Evolutionary conservation across 2,113 vertebrate species (phyloP).

Genomic region (Tupaia tana): DNA sequence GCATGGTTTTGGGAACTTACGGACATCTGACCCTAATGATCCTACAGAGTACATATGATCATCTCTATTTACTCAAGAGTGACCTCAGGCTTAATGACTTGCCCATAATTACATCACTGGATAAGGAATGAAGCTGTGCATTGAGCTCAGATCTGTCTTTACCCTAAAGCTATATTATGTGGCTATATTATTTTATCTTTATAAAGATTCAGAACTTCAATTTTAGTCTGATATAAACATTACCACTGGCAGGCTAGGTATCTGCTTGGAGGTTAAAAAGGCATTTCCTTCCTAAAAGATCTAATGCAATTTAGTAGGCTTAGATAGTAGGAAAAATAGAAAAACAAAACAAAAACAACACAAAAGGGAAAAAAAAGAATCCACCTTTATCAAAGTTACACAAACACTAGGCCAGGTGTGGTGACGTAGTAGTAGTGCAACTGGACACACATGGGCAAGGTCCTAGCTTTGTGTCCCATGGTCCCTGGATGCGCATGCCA

Average conservation of each 20-base stretch:
- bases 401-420: neutral
- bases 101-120: neutral
- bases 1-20: neutral
- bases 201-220: neutral
- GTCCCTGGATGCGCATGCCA: no score
- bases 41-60: neutral
- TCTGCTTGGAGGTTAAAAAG: neutral
- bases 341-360: neutral
- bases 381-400: neutral
- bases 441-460: no score
- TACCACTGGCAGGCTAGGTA: neutral
- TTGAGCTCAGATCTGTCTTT: neutral
- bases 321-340: neutral
- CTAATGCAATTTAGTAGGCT: neutral
- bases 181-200: neutral
- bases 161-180: neutral
- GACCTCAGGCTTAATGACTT: neutral
- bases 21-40: neutral
- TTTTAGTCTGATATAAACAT: neutral
- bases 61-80: neutral
- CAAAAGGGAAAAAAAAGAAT: no score
- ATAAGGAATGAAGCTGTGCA: neutral
- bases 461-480: no score
- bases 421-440: no score
- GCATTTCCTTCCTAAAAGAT: neutral